Evolutionary conservation across 2,797 vertebrate species (phyloP), one percentile per base, ranked within the genome.

Genomic region (Ateles fusciceps): DNA sequence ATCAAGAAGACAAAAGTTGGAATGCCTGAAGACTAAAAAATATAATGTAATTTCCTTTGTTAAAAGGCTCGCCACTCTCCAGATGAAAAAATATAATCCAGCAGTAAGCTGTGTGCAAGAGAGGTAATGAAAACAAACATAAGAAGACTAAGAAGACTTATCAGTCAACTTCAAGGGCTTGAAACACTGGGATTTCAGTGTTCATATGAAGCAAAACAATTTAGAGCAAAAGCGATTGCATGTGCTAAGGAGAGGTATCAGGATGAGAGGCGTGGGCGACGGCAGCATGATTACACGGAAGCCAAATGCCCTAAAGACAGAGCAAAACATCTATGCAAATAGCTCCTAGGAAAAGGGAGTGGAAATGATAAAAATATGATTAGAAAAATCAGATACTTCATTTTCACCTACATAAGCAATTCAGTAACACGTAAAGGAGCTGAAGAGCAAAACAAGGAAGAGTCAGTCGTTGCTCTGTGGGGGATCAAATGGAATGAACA

Each of bases 111-210:
- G 10, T 4, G 17, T 33, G 76, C 30, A 19, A 55, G 55, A 68
- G 48, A 88, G 44, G 14, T 0, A 1, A 33, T 33, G n/a, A 22
- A 28, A 26, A 24, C 44, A 86, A 84, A 36, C 21, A 14, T 4
- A 17, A 2, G 81, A 55, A 8, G n/a, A 28, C 2, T 7, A 12
- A 5, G 7, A 17, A 22, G 33, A 6, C 36, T 33, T 21, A 33
- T 0, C 2, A 9, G 52, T 4, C 0, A 30, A 13, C 5, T 1
- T 0, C 39, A 2, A 17, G 61, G 7, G 5, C 61, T 0, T 14
- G 42, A 33, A 8, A 75, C 4, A 6, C 28, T 12, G 33, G 61
- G 8, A 11, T 33, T 74, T 52, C 59, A 5, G 3, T 11, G 57
- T 72, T 42, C 26, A 11, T 0, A 4, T 7, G 57, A 84, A 46